Conservation (phyloP, 2,113 vertebrate genomes). For the Paracyprichromis sp. region DNA sequence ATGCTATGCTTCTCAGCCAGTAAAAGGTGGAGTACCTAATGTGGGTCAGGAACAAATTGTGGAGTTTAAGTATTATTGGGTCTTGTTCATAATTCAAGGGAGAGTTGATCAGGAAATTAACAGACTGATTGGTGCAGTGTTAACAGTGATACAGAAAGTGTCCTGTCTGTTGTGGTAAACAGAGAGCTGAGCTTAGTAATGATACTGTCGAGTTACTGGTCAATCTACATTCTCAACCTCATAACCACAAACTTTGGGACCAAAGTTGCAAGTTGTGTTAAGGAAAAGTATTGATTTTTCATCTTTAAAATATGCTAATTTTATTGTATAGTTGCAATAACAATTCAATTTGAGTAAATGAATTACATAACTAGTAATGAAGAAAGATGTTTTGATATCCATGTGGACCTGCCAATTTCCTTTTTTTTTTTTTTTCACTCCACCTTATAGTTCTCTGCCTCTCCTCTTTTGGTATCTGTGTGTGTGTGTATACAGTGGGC, state of each 20-base stretch:
- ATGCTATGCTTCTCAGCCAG: neutral
- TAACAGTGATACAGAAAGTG: neutral
- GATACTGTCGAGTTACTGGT: neutral
- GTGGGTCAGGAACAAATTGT: neutral
- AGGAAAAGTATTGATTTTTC: neutral
- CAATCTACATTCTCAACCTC: neutral
- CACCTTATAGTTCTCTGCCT: neutral
- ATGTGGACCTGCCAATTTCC: neutral
- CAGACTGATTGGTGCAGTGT: neutral
- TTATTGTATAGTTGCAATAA: neutral
- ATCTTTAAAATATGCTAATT: neutral
- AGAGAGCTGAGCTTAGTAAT: neutral
- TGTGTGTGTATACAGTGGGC: neutral
- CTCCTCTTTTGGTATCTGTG: neutral
- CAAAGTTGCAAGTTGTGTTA: neutral
- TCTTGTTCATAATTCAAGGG: neutral
- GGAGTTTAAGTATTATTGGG: neutral
- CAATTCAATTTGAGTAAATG: neutral
- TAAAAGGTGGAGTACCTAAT: neutral
- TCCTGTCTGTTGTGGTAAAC: neutral
- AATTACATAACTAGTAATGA: neutral
- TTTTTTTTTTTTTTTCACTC: neutral
- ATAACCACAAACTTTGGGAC: neutral
- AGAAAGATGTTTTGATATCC: neutral
- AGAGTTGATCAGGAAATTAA: neutral